A percentile compares a stretch with the other conserved stretches of the same genome.
These are phyloP conservation scores for Macaria liturata DNA, from an alignment of 2,888 invertebrate species.

Conservation along the genomic window DNA sequence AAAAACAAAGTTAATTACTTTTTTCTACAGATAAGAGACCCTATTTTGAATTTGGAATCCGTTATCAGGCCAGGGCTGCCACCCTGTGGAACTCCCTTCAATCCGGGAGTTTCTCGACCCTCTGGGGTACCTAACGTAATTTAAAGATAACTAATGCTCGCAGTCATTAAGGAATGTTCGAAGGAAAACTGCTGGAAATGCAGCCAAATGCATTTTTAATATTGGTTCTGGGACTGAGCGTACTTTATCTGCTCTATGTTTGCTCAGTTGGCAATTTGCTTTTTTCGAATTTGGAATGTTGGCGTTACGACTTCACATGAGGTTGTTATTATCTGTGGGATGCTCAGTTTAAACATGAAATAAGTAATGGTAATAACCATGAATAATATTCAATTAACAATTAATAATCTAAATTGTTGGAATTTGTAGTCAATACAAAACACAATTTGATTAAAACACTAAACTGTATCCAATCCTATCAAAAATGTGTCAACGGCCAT, in stretches of 20 bases:
- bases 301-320: not conserved
- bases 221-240: constrained; percentile 60
- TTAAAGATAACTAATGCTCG: constrained; percentile 78
- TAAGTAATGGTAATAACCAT: too few relatives aligned
- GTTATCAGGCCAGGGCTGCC: constrained; percentile 68
- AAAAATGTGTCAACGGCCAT: too few relatives aligned
- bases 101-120: constrained; percentile 45
- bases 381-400: too few relatives aligned
- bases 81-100: constrained; percentile 64
- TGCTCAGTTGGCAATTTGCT: constrained; percentile 10
- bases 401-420: too few relatives aligned
- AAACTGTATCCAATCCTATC: too few relatives aligned
- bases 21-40: constrained; percentile 73
- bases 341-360: too few relatives aligned
- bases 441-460: too few relatives aligned
- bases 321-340: too few relatives aligned
- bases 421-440: too few relatives aligned
- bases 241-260: constrained; percentile 45
- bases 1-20: constrained; percentile 76
- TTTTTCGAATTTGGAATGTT: constrained; percentile 5
- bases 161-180: constrained; percentile 70
- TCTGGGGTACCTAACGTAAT: constrained; percentile 65
- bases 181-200: constrained; percentile 57
- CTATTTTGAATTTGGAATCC: constrained; percentile 71
- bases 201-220: constrained; percentile 75